phyloP scores from a whole-genome alignment of 2,888 invertebrate species.

The Beris morrisii region DNA sequence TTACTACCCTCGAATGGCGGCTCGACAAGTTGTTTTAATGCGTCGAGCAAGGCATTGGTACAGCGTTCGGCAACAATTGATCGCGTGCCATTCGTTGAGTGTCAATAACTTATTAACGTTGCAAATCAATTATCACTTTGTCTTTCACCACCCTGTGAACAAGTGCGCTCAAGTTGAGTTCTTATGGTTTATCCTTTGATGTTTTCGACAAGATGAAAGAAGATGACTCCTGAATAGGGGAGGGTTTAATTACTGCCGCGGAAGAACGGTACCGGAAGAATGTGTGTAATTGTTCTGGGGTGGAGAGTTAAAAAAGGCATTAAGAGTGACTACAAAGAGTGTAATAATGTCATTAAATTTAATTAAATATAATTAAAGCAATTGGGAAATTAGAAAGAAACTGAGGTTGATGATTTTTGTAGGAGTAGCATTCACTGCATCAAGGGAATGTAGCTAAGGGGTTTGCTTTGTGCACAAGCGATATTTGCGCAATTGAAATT shows the following conservation, averaged over 20 bases:
- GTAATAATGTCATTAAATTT: conserved; percentile 14
- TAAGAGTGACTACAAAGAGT: not conserved
- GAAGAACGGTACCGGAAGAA: not conserved
- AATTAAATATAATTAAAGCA: conserved; percentile 11
- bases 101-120: conserved; percentile 29
- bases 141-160: conserved; percentile 5
- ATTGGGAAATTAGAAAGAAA: too few relatives aligned
- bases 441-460: too few relatives aligned
- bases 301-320: not conserved
- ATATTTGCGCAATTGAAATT: too few relatives aligned
- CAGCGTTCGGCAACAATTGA: conserved; percentile 16
- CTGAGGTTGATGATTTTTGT: too few relatives aligned
- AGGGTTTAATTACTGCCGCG: conserved; percentile 6
- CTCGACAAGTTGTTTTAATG: too few relatives aligned
- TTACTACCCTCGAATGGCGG: too few relatives aligned
- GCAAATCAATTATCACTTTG: conserved; percentile 29
- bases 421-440: too few relatives aligned
- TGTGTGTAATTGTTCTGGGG: not conserved
- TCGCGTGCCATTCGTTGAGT: conserved; percentile 26
- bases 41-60: not conserved
- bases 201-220: not conserved
- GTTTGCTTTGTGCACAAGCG: too few relatives aligned
- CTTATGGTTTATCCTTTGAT: not conserved
- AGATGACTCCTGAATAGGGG: not conserved
- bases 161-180: conserved; percentile 1